Evolutionary conservation across 2,888 invertebrate genomes (phyloP), one percentile per base, ranked within the genome.

Genomic region (Pristionchus entomophagus): DNA sequence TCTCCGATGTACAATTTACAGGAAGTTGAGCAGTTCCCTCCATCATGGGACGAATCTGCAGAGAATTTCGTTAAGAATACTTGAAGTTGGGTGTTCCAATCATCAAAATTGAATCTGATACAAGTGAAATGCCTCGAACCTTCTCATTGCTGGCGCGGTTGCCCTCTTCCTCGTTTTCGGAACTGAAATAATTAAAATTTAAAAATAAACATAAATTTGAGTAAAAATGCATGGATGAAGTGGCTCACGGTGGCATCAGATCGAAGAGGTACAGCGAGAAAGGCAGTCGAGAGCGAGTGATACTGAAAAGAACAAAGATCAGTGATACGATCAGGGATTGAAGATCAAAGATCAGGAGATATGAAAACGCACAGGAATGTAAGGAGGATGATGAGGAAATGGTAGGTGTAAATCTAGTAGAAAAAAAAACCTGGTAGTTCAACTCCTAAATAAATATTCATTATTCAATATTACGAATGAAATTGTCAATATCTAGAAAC

Each of bases 201-300:
- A 35, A 14, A 29, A 35, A 35, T 65, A 35, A 35, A 35, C 17
- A 59, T 10, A 14, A 29, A 59, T 59, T 32, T 32, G 8, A 10
- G 17, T 51, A 29, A 38, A 38, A 69, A 14, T 29, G 29, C 19
- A 38, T n/a, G n/a, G n/a, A 45, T 45, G 45, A n/a, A 45, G 45
- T 45, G 8, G 8, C 73, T 26, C 41, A 73, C 73, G 41, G 1
- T 12, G 73, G 73, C 73, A 73, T 45, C 26, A 73, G 73, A 26
- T 73, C 73, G 73, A 73, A 73, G n/a, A 73, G 41, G 73, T 73
- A 73, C 38, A 73, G 73, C 17, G 73, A 73, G 73, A 73, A 73
- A 17, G 73, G 73, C 41, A 73, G 41, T 17, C 73, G 73, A 17
- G 41, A 73, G n/a, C 22, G 38, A 12, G 65, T 65, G 35, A 32